Base-by-base conservation (phyloP, 2,113 vertebrate genomes). In the Elephantulus edwardii region DNA sequence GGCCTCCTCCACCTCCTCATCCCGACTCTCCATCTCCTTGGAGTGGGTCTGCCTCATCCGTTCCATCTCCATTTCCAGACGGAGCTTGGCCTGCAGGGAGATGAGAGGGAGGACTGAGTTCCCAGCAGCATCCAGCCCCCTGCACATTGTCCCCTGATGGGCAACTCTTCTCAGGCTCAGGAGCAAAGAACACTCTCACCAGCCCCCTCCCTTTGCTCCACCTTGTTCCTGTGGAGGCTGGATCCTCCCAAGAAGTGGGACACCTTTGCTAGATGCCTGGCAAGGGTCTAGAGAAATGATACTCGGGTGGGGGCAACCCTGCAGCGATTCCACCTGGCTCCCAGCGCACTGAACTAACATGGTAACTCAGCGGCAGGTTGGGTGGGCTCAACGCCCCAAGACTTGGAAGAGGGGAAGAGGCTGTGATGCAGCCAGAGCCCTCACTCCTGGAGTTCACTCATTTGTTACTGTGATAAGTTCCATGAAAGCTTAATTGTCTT, bases 11-110 rank as follows among this genome's bases (percentile, higher is more conserved):
- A 99, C 98, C 95, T 99, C 99, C 50, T 99, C 99, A 0, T 99
- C 99, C 7, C 99, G 98, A 97, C 96, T 98, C 93, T 99, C 99
- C 8, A 99, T 97, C 93, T 99, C 99, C 96, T 99, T 99, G 91
- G 98, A 97, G 44, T 99, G 98, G 8, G 98, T 99, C 95, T 99
- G 99, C 70, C 99, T 98, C 76, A 99, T 96, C 28, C 99, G 95
- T 96, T 99, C 99, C 98, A 98, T 99, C 97, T 99, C 99, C 99
- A 99, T 99, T 97, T 99, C 99, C 60, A 99, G 97, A 71, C 99
- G 98, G 64, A 99, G 97, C 94, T 99, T 99, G 38, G 98, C 98
- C 99, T 99, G 90, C n/a, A 72, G 60, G 38, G 74, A 0, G 10
- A 3, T 28, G 72, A 87, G 71, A 92, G 48, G 48, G 76, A 76